Conservation (phyloP, 2,113 vertebrate species). For the Menidia beryllina region DNA sequence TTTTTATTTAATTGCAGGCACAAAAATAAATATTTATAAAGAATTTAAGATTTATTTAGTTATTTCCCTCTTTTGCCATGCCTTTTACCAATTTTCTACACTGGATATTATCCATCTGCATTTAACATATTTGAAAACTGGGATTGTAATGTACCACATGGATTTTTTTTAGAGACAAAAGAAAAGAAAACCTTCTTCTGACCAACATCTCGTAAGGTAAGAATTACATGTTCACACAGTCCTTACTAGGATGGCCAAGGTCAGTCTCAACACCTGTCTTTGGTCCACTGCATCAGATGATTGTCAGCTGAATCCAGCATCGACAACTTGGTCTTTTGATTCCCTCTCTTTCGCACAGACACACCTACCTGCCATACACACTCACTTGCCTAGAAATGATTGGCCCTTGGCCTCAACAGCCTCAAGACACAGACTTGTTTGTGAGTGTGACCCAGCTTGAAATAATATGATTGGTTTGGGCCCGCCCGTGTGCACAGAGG, state of each 20-base stretch:
- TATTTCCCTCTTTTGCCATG: neutral
- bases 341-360: slow-evolving; percentile 20
- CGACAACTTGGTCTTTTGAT: slow-evolving; percentile 67
- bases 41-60: neutral
- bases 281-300: slow-evolving; percentile 71
- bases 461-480: slow-evolving; percentile 45
- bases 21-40: neutral
- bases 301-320: slow-evolving; percentile 68
- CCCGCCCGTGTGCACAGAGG: slow-evolving; percentile 29
- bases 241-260: slow-evolving; percentile 54
- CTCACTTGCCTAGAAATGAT: slow-evolving; percentile 31
- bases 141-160: neutral
- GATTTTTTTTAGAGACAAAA: neutral
- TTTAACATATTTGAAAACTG: neutral
- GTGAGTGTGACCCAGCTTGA: slow-evolving; percentile 54
- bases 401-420: slow-evolving; percentile 50
- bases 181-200: neutral
- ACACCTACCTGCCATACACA: slow-evolving; percentile 1
- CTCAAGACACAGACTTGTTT: slow-evolving; percentile 50
- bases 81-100: neutral
- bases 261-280: slow-evolving; percentile 65
- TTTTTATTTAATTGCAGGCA: slow-evolving; percentile 3
- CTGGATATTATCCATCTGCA: too few relatives aligned
- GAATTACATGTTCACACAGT: slow-evolving; percentile 35
- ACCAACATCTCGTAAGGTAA: neutral